These are phyloP conservation scores for Aphodius granarius DNA, from an alignment of 2,888 invertebrate species.

Conservation along the genomic window DNA sequence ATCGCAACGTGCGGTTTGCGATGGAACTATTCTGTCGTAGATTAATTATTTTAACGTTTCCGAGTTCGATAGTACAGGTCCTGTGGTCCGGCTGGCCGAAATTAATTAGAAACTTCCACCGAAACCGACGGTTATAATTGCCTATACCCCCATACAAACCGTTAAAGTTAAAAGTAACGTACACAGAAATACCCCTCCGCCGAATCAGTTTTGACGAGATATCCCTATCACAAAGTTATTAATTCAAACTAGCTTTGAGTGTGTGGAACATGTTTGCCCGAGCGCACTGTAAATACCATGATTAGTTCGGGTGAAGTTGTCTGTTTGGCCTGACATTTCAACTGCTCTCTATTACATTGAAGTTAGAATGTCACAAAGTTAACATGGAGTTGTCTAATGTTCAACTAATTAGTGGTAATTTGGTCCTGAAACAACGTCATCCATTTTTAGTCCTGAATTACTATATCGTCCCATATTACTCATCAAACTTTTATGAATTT, in stretches of 20 bases:
- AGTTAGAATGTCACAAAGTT: neutral
- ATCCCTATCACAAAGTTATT: neutral
- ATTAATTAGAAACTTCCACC: constrained; percentile 3
- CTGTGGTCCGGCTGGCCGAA: neutral
- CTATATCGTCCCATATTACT: no score
- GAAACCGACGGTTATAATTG: neutral
- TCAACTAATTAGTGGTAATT: no score
- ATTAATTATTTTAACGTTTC: constrained; percentile 4
- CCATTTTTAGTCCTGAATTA: no score
- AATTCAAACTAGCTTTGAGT: neutral
- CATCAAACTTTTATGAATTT: no score
- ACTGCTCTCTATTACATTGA: neutral
- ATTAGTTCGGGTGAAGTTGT: neutral
- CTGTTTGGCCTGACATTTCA: neutral
- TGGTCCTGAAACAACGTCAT: no score
- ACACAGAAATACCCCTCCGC: neutral
- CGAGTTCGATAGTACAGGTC: neutral
- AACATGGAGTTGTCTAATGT: no score
- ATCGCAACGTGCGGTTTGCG: constrained; percentile 1
- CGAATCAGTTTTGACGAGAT: neutral
- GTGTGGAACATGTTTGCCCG: neutral
- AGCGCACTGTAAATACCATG: neutral
- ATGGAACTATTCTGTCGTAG: constrained; percentile 9
- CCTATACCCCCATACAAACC: neutral
- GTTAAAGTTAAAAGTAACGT: neutral